A percentile compares a stretch with the other conserved stretches of the same genome.
phyloP scores from a whole-genome alignment of 1,140 invertebrate genomes.

The Sitobion miscanthi region DNA sequence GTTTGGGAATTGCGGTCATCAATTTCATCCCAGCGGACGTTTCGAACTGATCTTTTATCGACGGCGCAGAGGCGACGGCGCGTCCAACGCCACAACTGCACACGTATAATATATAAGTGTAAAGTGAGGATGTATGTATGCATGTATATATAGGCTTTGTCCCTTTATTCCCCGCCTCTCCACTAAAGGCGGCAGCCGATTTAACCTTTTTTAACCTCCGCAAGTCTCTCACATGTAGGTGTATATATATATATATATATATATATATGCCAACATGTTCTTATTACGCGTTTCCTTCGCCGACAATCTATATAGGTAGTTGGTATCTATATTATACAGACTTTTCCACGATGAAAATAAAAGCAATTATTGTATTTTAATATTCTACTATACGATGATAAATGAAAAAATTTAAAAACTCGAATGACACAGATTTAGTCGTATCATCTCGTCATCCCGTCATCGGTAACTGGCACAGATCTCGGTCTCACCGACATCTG shows the following conservation, averaged over 20 bases:
- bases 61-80: constrained; percentile 1
- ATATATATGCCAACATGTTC: too few species aligned
- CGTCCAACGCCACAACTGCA: constrained; percentile 22
- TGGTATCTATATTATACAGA: background rate
- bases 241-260: too few species aligned
- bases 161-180: background rate
- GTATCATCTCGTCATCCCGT: background rate
- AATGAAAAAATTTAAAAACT: background rate
- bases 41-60: constrained; percentile 55
- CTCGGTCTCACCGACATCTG: too few species aligned
- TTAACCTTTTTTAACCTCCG: constrained; percentile 33
- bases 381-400: background rate
- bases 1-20: constrained; percentile 57
- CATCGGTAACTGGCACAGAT: background rate
- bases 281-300: too few species aligned
- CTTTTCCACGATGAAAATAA: background rate
- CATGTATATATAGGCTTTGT: constrained; percentile 15
- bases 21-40: constrained; percentile 56
- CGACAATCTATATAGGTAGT: background rate
- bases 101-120: constrained; percentile 7
- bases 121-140: background rate
- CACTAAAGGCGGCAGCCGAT: background rate
- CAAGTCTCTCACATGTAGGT: background rate
- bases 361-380: background rate
- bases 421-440: background rate